Base-by-base conservation (phyloP, 1,140 invertebrate species). In the Drosophila albomicans region DNA sequence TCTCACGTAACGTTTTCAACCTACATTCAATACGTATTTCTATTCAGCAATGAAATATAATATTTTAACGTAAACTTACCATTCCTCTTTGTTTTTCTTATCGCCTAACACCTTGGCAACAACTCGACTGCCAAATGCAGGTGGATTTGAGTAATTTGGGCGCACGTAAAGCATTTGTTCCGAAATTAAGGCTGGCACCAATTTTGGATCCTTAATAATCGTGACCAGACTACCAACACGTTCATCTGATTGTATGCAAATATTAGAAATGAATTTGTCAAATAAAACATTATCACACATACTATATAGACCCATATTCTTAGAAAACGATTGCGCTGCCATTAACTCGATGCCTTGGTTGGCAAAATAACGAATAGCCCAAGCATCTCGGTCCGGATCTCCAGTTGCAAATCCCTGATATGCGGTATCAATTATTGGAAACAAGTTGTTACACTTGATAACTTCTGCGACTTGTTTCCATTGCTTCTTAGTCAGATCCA, bases 361-460 rank as follows among this genome's bases (percentile, higher is more conserved):
- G 7, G 98, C 94, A 91, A 99, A 99, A 78, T 96, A 93, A 66
- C 98, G 94, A 0, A 99, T 95, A 45, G 98, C 97, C 92, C 95
- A 95, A 1, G 98, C 97, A 94, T 99, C 99, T 74, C 94, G 95
- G 73, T 96, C 95, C 38, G 97, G 95, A 93, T 98, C 95, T 69
- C 99, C 96, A 41, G 96, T 96, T 3, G 96, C 96, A 94, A 99
- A 99, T 11, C 98, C 98, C 94, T 99, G 99, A 94, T 99, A 99
- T 20, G 99, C 99, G 96, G 99, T 98, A 94, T 99, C 99, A 93
- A 99, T 99, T 94, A 97, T 99, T 8, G 98, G 98, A 91, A 98
- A 98, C 2, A 99, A 93, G 66, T 98, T 96, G 70, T 93, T 95
- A 51, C 96, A 94, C 89, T 98, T 98, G n/a, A 98, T 95, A 0